These are phyloP conservation scores for Rhinogobio ventralis DNA, from an alignment of 2,797 vertebrate genomes.

Conservation along the genomic window DNA sequence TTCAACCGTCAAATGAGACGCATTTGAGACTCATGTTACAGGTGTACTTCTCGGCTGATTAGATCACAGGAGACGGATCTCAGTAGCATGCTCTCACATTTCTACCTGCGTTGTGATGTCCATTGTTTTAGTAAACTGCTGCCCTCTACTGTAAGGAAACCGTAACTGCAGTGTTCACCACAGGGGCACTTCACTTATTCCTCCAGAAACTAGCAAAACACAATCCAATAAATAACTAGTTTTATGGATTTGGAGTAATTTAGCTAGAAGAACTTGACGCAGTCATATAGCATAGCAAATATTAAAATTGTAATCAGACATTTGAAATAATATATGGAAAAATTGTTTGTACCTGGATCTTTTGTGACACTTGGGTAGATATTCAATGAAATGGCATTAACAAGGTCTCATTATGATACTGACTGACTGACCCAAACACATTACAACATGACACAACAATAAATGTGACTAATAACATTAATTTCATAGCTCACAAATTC, in stretches of 20 bases:
- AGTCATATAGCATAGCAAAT: neutral
- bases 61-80: neutral
- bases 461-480: neutral
- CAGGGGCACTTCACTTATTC: neutral
- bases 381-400: neutral
- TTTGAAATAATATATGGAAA: neutral
- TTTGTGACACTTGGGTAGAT: neutral
- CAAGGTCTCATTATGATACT: neutral
- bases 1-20: neutral
- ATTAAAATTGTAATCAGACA: neutral
- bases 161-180: neutral
- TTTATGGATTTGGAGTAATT: neutral
- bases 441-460: neutral
- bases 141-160: conserved; percentile 24
- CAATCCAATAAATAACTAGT: neutral
- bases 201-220: neutral
- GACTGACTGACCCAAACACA: neutral
- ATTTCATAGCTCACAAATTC: neutral
- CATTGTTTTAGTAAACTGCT: neutral
- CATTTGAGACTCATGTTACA: neutral
- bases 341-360: neutral
- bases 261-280: neutral
- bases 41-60: neutral
- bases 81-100: neutral
- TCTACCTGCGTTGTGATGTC: neutral